Conservation (phyloP, 2,113 vertebrate species). For the chimpanzee (Pan troglodytes) region DNA sequence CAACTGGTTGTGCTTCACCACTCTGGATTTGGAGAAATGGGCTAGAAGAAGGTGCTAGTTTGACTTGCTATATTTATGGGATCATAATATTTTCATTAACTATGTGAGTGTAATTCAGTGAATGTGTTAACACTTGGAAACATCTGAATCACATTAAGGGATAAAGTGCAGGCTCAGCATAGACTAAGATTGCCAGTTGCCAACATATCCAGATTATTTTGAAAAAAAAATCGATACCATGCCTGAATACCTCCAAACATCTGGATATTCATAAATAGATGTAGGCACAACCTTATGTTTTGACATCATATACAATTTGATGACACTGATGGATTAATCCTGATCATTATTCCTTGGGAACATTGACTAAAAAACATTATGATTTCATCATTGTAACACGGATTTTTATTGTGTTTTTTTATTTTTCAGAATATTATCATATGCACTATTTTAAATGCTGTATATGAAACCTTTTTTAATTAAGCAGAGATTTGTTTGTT, state of each 20-base stretch:
- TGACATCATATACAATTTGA: background rate
- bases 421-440: background rate
- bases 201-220: constrained; percentile 25
- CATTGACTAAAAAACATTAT: background rate
- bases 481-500: background rate
- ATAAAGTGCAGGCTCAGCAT: constrained; percentile 5
- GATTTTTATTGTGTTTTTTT: background rate
- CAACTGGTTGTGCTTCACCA: constrained; percentile 2
- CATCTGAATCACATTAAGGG: constrained; percentile 69
- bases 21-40: background rate
- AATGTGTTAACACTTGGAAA: constrained; percentile 54
- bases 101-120: constrained; percentile 63
- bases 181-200: constrained; percentile 20
- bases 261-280: constrained; percentile 54
- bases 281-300: background rate
- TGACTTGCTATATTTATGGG: constrained; percentile 64
- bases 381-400: background rate
- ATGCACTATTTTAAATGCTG: background rate
- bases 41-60: background rate
- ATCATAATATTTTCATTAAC: constrained; percentile 74
- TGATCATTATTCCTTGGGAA: background rate
- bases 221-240: constrained; percentile 24
- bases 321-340: background rate
- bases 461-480: background rate
- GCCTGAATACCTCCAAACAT: constrained; percentile 24